Evolutionary conservation across 2,113 vertebrate genomes (phyloP).

Genomic region (Numida meleagris): DNA sequence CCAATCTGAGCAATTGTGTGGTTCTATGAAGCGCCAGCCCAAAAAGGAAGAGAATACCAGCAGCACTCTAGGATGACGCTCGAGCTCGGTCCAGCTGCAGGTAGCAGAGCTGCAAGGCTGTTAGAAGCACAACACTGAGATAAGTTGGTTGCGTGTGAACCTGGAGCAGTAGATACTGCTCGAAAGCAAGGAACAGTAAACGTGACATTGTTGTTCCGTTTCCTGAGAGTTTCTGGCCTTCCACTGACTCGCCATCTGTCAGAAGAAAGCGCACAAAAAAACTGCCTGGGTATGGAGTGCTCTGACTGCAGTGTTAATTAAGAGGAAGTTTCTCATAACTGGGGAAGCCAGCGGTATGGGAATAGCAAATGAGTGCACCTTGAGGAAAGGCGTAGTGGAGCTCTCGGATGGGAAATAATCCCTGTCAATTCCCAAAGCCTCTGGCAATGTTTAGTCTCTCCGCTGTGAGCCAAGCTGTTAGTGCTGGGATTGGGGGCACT

Average conservation of each 20-base stretch:
- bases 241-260: not conserved
- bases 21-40: not conserved
- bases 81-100: accelerated
- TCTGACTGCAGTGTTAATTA: not conserved
- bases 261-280: not conserved
- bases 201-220: accelerated
- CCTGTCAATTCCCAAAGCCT: not conserved
- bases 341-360: not conserved
- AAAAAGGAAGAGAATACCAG: accelerated
- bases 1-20: too few species aligned
- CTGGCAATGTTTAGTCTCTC: not conserved
- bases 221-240: not conserved
- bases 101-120: not conserved
- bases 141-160: not conserved
- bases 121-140: accelerated
- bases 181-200: not conserved
- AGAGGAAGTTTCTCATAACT: not conserved
- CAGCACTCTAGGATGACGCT: too few species aligned
- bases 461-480: accelerated
- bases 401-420: not conserved
- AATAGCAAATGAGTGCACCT: not conserved
- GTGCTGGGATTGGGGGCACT: accelerated
- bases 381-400: not conserved
- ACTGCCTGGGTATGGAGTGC: not conserved
- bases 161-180: not conserved